phyloP scores from a whole-genome alignment of 1,140 invertebrate species.

The Nylanderia fulva region DNA sequence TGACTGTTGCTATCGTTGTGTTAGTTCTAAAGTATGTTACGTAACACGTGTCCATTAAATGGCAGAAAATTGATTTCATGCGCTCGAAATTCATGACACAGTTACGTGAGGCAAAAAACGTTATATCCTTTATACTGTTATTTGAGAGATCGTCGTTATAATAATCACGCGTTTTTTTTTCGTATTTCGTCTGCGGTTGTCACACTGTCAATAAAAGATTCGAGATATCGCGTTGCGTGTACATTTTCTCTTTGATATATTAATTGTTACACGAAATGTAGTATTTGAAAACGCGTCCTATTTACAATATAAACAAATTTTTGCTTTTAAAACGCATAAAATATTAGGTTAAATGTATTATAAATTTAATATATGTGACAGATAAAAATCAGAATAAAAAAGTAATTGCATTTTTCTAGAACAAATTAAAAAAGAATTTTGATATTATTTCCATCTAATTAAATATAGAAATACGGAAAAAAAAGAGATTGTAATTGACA shows the following conservation, averaged over 20 bases:
- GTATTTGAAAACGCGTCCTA: neutral
- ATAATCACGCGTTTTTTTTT: neutral
- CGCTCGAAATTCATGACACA: neutral
- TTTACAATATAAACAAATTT: neutral
- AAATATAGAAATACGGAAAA: neutral
- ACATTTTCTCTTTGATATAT: neutral
- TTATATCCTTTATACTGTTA: neutral
- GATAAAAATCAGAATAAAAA: neutral
- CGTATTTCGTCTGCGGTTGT: neutral
- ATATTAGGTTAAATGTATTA: neutral
- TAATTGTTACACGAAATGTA: neutral
- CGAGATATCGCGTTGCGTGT: neutral
- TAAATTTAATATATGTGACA: neutral
- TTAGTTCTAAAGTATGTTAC: slow-evolving; percentile 13
- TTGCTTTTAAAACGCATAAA: neutral
- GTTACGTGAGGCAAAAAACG: neutral
- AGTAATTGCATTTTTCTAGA: neutral
- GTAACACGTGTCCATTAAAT: slow-evolving; percentile 46
- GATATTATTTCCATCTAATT: neutral
- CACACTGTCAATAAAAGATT: neutral
- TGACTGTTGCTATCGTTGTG: neutral
- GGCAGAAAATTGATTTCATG: slow-evolving; percentile 49
- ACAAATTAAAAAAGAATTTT: neutral
- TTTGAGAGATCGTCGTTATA: slow-evolving; percentile 9
- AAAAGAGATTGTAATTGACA: neutral